These are phyloP conservation scores for Labeo catla DNA, from an alignment of 2,113 vertebrate species.

Conservation along the genomic window DNA sequence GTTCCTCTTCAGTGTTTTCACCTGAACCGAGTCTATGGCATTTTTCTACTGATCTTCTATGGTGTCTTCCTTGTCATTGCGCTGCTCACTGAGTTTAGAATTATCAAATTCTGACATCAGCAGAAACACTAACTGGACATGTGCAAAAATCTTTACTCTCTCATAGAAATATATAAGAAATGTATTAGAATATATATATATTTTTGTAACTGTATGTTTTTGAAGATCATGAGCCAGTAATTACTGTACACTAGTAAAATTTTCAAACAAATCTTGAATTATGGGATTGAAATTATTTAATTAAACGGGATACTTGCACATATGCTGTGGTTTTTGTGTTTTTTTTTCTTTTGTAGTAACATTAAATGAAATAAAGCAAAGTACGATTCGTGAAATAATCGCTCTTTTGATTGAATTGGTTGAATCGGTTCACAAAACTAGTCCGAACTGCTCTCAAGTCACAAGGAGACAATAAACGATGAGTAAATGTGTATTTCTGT, in stretches of 20 bases:
- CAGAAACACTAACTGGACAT: neutral
- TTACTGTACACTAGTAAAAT: neutral
- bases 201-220: neutral
- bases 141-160: neutral
- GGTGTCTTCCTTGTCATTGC: slow-evolving; percentile 82
- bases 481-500: neutral
- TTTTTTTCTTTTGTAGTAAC: neutral
- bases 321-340: neutral
- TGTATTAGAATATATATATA: neutral
- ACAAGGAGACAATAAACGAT: neutral
- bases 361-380: neutral
- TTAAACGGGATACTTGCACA: slow-evolving; percentile 1
- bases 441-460: neutral
- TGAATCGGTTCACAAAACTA: neutral
- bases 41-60: slow-evolving; percentile 87
- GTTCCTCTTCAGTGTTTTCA: slow-evolving; percentile 88
- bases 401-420: neutral
- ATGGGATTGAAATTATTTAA: slow-evolving; percentile 10
- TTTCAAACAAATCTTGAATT: neutral
- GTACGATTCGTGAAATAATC: neutral
- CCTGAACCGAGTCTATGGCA: slow-evolving; percentile 77
- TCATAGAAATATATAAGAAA: neutral
- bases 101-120: slow-evolving; percentile 67
- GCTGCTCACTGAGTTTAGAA: slow-evolving; percentile 88
- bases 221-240: neutral